Evolutionary conservation across 2,113 vertebrate species (phyloP).

Genomic region (Lipotes vexillifer): DNA sequence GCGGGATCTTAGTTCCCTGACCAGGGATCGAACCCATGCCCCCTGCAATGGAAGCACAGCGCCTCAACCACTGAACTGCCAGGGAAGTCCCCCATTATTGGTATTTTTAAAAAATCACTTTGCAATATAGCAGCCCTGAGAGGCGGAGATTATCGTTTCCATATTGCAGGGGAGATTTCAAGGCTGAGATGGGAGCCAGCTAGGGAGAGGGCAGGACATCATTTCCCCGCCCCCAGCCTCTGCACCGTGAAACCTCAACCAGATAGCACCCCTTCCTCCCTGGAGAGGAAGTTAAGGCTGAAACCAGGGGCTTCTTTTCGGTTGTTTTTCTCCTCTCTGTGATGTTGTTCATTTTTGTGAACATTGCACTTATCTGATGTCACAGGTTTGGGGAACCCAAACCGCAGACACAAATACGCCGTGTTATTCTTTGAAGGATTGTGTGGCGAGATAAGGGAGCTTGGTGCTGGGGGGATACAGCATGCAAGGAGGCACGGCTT

Average conservation of each 20-base stretch:
- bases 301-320: background rate
- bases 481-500: background rate
- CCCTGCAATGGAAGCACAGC: too few species aligned
- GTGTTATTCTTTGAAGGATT: slow-evolving; percentile 1
- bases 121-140: background rate
- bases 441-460: background rate
- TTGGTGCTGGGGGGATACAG: accelerated
- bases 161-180: background rate
- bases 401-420: slow-evolving; percentile 45
- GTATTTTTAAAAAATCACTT: background rate
- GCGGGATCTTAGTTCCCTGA: too few species aligned
- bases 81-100: too few species aligned
- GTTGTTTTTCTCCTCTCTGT: background rate
- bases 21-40: too few species aligned
- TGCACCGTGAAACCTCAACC: background rate
- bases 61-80: too few species aligned
- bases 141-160: accelerated
- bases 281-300: background rate
- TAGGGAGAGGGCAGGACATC: accelerated
- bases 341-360: background rate
- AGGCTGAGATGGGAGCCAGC: background rate
- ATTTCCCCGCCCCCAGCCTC: background rate
- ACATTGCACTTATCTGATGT: slow-evolving; percentile 53
- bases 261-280: background rate
- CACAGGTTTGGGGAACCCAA: slow-evolving; percentile 57